Evolutionary conservation across 2,888 invertebrate genomes (phyloP), one percentile per base, ranked within the genome.

Genomic region (Trichogramma evanescens): DNA sequence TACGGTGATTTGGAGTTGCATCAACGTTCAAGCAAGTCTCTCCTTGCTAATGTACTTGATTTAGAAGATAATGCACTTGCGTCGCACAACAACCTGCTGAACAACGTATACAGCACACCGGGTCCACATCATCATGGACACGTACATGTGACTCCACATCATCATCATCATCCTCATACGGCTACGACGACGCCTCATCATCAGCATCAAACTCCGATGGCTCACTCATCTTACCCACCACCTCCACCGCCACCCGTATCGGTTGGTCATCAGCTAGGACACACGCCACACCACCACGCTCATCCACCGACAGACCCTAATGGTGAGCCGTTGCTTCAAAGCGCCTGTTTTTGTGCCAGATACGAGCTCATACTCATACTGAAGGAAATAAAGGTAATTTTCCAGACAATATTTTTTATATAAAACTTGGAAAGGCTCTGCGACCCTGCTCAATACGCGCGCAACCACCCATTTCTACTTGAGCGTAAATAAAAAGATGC

Each of bases 1-100:
- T 92, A 79, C 85, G 75, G 89, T 59, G 93, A 93, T 80, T 83
- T 92, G 76, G 92, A 93, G 82, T 83, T 94, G 75, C 90, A 91
- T 78, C 93, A 93, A 79, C 87, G 90, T 75, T 95, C 95, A 71
- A 95, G 95, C 74, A 94, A 95, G 82, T 94, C 94, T 77, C 85
- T 97, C 73, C 84, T 97, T 76, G 95, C 96, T 73, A 96, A 96
- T 82, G 95, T 96, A 74, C 86, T 96, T 75, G 96, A 96, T 82
- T 92, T 96, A 81, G 96, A 96, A 80, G 96, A 96, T 81, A 96
- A 96, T 83, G 77, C 77, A 58, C 67, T 77, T 63, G 77, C 77
- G 61, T 69, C 77, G 46, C 77, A 77, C 69, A 77, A 77, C 68
- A 77, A 77, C 63, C 66, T 77, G 67, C 68, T 77, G 66, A 77